These are phyloP conservation scores for Lutjanus argentimaculatus DNA, from an alignment of 2,797 vertebrate genomes.

Conservation along the genomic window DNA sequence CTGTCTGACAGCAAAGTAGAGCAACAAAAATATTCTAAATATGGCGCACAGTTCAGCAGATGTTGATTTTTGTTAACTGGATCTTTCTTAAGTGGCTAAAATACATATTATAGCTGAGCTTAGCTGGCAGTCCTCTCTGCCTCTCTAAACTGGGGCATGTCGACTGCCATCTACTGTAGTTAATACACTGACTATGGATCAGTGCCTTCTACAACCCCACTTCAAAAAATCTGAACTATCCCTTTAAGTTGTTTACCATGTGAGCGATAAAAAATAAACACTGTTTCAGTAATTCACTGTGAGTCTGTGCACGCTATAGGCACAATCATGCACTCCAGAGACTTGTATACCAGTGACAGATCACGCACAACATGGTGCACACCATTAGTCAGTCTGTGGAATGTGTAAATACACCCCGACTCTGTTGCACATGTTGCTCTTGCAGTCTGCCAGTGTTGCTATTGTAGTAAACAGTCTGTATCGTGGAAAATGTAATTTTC, in stretches of 20 bases:
- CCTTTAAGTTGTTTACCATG: background rate
- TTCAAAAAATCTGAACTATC: no score
- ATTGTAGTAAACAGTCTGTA: background rate
- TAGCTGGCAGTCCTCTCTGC: no score
- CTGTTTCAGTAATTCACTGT: background rate
- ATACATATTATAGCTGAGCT: no score
- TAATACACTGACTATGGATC: no score
- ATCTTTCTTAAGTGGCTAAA: no score
- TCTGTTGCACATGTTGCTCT: background rate
- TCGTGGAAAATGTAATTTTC: background rate
- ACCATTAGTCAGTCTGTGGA: background rate
- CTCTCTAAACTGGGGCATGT: no score
- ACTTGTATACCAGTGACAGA: background rate
- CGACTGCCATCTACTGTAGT: no score
- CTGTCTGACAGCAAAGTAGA: no score
- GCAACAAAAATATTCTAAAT: no score
- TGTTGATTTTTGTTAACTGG: no score
- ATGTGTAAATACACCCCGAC: slow-evolving; percentile 10
- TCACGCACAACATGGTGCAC: background rate
- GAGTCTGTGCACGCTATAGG: background rate
- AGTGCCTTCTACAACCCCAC: no score
- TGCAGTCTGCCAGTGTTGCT: slow-evolving; percentile 4
- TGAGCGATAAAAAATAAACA: background rate
- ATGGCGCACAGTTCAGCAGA: no score
- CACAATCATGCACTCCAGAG: background rate